Conservation (phyloP, 1,140 invertebrate genomes). For the Drosophila sp. region DNA sequence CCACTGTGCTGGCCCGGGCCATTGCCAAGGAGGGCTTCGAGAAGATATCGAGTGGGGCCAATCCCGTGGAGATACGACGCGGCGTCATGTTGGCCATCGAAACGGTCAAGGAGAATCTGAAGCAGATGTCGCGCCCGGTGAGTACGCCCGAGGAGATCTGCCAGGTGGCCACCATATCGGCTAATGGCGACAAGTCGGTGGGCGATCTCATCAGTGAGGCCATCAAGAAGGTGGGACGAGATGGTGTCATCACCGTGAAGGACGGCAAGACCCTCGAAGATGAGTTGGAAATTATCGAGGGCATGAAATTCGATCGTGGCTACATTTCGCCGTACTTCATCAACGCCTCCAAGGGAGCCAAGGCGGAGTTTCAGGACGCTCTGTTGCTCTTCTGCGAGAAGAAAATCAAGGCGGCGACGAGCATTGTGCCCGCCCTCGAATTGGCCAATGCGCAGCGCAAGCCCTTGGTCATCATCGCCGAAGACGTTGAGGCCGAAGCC, state of each 20-base stretch:
- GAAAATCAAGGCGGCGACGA: constrained; percentile 98
- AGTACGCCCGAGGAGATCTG: constrained; percentile 99
- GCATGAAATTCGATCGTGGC: constrained; percentile 99
- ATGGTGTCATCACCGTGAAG: constrained; percentile 99
- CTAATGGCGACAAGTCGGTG: constrained; percentile 97
- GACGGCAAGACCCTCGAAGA: constrained; percentile 99
- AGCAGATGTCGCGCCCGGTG: constrained; percentile 95
- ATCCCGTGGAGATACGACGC: constrained; percentile 98
- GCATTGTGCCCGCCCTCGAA: constrained; percentile 98
- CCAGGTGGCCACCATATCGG: constrained; percentile 99
- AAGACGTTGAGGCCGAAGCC: constrained; percentile 99
- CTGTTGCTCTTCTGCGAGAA: constrained; percentile 97
- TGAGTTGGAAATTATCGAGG: constrained; percentile 98
- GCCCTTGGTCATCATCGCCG: constrained; percentile 98
- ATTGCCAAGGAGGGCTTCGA: constrained; percentile 99
- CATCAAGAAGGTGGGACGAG: constrained; percentile 98
- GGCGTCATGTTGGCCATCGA: constrained; percentile 99
- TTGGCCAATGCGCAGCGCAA: constrained; percentile 96
- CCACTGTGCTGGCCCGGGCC: constrained; percentile 97
- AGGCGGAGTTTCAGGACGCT: constrained; percentile 99
- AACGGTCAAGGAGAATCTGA: constrained; percentile 92
- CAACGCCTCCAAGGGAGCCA: constrained; percentile 97
- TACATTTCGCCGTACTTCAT: constrained; percentile 99
- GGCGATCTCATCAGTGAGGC: constrained; percentile 98
- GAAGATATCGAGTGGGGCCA: constrained; percentile 98